Base-by-base conservation (phyloP, 2,797 vertebrate species). In the Tragopan temminckii region DNA sequence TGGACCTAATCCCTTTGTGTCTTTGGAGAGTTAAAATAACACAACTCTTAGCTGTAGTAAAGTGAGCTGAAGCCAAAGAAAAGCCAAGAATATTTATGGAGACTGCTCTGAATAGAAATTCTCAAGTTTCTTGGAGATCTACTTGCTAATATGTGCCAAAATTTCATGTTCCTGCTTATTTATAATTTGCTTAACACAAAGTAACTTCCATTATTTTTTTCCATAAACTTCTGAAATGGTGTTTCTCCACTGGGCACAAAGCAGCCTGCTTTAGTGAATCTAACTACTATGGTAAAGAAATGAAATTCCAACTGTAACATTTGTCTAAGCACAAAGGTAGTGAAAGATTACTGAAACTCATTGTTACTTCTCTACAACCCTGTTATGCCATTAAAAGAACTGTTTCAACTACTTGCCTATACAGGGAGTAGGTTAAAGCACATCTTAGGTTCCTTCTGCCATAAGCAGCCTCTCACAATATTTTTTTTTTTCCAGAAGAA, bases 381-480 rank as follows among this genome's bases (percentile, higher is more conserved):
- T 36, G 25, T 20, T 52, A 63, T 1, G 5, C 52, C 82, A 45
- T 57, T 78, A 78, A 89, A 94, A 62, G 12, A n/a, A 72, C 18
- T 79, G 45, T 80, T 94, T 86, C 77, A 92, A 27, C 13, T 55
- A 61, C 46, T 69, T 72, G 72, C 27, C 55, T 59, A 48, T 43
- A 57, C n/a, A 61, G 77, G 88, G 15, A 72, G 58, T 59, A 88
- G 46, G 46, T 72, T 90, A 92, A 90, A 89, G 77, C 76, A 74
- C 29, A 58, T 63, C 87, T 85, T 85, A 85, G 13, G 4, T 81
- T 88, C 46, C 25, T 83, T 83, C 92, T 92, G 67, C 55, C 87
- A 83, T 81, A 89, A 33, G 81, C 31, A 85, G 29, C 76, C 76
- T 92, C 90, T 96, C 90, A 94, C 33, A 89, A 70, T 84, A 93